phyloP scores from a whole-genome alignment of 2,797 vertebrate species.

The Borostomias antarcticus region DNA sequence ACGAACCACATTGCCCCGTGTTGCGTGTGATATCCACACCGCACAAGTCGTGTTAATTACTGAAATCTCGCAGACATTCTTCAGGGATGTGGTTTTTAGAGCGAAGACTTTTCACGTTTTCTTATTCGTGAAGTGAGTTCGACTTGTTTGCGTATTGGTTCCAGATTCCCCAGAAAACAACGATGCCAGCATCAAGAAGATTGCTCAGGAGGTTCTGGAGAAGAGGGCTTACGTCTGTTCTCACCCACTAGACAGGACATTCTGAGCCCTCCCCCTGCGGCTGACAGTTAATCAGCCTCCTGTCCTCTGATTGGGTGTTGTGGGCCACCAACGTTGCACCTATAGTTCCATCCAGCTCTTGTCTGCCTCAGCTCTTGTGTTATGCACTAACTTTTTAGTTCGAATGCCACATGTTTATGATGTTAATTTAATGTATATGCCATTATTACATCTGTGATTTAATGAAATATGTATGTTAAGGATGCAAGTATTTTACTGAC shows the following conservation, averaged over 20 bases:
- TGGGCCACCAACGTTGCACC: neutral
- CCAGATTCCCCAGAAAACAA: slow-evolving; percentile 87
- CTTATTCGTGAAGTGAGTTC: slow-evolving; percentile 23
- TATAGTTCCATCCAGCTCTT: no score
- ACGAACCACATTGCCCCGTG: slow-evolving; percentile 22
- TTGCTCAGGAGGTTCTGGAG: slow-evolving; percentile 83
- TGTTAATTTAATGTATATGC: slow-evolving; percentile 10
- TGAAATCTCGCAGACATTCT: no score
- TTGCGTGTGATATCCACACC: slow-evolving; percentile 13
- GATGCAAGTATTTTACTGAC: neutral
- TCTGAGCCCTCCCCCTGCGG: slow-evolving; percentile 56
- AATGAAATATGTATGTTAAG: neutral
- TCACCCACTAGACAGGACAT: slow-evolving; percentile 88
- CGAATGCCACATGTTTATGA: neutral
- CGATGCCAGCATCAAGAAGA: slow-evolving; percentile 89
- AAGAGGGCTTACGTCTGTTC: slow-evolving; percentile 85
- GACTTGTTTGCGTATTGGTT: slow-evolving; percentile 39
- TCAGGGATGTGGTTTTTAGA: slow-evolving; percentile 29
- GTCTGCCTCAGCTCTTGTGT: neutral
- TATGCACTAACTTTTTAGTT: neutral
- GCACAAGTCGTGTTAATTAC: slow-evolving; percentile 5
- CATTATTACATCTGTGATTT: neutral
- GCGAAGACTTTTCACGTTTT: slow-evolving; percentile 9
- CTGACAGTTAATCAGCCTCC: neutral
- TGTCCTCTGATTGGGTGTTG: slow-evolving; percentile 22